Evolutionary conservation across 2,888 invertebrate species (phyloP).

Genomic region (Amiota communis): DNA sequence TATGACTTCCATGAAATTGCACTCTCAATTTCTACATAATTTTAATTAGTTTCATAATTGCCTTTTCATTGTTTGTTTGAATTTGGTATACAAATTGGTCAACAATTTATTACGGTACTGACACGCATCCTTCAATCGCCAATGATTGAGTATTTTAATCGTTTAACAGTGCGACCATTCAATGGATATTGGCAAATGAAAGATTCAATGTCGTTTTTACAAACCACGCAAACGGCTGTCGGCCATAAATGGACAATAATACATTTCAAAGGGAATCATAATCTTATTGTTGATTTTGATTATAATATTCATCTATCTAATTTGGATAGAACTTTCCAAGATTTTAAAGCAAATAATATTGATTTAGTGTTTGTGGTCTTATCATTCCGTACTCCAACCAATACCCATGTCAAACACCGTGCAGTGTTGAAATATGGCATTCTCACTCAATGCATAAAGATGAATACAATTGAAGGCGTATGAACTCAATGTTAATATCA

Average conservation of each 20-base stretch:
- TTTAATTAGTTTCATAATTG: too few relatives aligned
- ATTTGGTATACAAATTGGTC: slow-evolving; percentile 86
- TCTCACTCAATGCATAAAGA: slow-evolving; percentile 83
- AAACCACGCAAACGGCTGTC: slow-evolving; percentile 28
- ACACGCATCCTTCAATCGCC: slow-evolving; percentile 89
- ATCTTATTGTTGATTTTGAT: slow-evolving; percentile 22
- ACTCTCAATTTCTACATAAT: too few relatives aligned
- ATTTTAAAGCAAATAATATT: slow-evolving; percentile 61
- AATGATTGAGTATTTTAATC: slow-evolving; percentile 76
- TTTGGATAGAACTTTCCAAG: slow-evolving; percentile 48
- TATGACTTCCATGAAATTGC: too few relatives aligned
- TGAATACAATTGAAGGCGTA: slow-evolving; percentile 72
- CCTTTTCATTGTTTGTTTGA: too few relatives aligned
- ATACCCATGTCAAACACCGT: slow-evolving; percentile 78
- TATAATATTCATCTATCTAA: too few relatives aligned
- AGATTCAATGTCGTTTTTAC: slow-evolving; percentile 46
- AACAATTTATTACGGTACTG: slow-evolving; percentile 82
- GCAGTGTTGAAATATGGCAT: slow-evolving; percentile 81
- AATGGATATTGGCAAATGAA: slow-evolving; percentile 65
- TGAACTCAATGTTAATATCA: slow-evolving; percentile 76
- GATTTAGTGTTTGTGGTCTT: slow-evolving; percentile 79
- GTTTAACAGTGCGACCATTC: slow-evolving; percentile 34
- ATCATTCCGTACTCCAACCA: slow-evolving; percentile 71
- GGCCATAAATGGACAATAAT: slow-evolving; percentile 67
- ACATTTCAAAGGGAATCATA: slow-evolving; percentile 42